Evolutionary conservation across 1,140 invertebrate species (phyloP).

Genomic region (Chionoecetes opilio): DNA sequence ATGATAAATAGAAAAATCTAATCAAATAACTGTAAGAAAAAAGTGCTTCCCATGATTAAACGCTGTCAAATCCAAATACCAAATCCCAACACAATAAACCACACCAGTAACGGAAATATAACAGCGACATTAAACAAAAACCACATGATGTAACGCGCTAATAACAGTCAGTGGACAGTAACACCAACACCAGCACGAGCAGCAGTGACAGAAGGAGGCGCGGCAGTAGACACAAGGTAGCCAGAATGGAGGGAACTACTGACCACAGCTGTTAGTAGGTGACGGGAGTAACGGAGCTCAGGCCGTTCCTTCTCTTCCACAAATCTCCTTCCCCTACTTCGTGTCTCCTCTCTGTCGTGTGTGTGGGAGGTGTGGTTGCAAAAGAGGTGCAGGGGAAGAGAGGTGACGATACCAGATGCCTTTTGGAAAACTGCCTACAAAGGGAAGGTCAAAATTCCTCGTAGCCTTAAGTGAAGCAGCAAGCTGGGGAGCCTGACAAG

Average conservation of each 20-base stretch:
- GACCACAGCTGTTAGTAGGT: not conserved
- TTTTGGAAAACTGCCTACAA: too few species aligned
- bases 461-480: too few species aligned
- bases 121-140: not conserved
- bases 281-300: constrained; percentile 11
- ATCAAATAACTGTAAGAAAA: too few species aligned
- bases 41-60: too few species aligned
- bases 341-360: not conserved
- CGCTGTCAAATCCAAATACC: not conserved
- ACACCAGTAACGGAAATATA: not conserved
- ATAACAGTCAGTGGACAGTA: not conserved
- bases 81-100: not conserved
- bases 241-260: not conserved
- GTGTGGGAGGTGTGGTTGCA: too few species aligned
- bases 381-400: not conserved
- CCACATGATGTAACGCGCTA: not conserved
- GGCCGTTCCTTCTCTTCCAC: not conserved
- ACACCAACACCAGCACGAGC: not conserved
- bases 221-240: not conserved
- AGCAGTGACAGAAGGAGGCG: not conserved
- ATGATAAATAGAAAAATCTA: too few species aligned
- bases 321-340: not conserved
- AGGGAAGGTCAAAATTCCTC: too few species aligned
- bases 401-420: too few species aligned
- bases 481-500: too few species aligned